phyloP scores from a whole-genome alignment of 2,113 vertebrate genomes.

The Trematomus loennbergii region DNA sequence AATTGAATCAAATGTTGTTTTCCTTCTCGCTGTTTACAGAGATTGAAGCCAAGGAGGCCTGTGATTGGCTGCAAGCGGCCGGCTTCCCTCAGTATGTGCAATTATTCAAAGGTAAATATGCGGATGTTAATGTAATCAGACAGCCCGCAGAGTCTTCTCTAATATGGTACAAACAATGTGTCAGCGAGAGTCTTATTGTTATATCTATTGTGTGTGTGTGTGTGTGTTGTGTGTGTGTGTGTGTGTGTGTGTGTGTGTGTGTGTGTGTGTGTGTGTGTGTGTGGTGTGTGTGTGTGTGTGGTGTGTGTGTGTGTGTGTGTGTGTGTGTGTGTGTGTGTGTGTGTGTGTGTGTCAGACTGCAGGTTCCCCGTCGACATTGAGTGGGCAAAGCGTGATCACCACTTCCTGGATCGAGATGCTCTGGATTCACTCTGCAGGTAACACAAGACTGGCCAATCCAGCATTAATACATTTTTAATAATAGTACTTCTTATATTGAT shows the following conservation, averaged over 20 bases:
- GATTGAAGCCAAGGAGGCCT: constrained; percentile 92
- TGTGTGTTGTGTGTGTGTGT: constrained; percentile 2
- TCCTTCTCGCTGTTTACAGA: constrained; percentile 82
- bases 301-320: neutral
- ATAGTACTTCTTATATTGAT: neutral
- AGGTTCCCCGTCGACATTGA: constrained; percentile 64
- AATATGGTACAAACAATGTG: neutral
- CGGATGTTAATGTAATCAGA: constrained; percentile 5
- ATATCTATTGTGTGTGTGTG: neutral
- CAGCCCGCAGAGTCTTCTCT: too few species aligned
- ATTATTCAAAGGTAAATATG: constrained; percentile 90
- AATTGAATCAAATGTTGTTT: constrained; percentile 57
- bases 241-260: too few species aligned
- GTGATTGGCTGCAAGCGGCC: constrained; percentile 91
- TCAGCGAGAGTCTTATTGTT: neutral
- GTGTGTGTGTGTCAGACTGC: constrained; percentile 52
- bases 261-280: constrained; percentile 2
- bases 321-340: neutral
- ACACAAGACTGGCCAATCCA: neutral
- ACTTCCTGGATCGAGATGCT: constrained; percentile 73
- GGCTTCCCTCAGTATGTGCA: constrained; percentile 94
- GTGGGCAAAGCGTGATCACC: constrained; percentile 63
- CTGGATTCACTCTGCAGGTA: constrained; percentile 75
- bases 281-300: too few species aligned
- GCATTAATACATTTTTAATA: too few species aligned